Evolutionary conservation across 2,113 vertebrate species (phyloP).

Genomic region (Trachemys scripta): DNA sequence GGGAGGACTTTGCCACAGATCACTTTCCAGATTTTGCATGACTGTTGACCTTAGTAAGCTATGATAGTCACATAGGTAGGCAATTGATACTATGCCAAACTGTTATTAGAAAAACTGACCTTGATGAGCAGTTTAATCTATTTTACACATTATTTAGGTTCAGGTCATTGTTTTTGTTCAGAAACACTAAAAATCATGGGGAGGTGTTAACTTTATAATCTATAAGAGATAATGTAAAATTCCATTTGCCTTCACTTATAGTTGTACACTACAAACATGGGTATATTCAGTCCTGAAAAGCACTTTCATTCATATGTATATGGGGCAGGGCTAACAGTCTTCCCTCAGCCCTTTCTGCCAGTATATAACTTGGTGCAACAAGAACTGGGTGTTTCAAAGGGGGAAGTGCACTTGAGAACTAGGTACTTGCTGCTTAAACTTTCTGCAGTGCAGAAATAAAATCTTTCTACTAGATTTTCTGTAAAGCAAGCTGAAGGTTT

Average conservation of each 20-base stretch:
- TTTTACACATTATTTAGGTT: slow-evolving; percentile 5
- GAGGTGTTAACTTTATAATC: slow-evolving; percentile 53
- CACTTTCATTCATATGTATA: slow-evolving; percentile 13
- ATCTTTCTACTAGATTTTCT: neutral
- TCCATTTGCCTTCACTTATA: slow-evolving; percentile 75
- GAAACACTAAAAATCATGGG: slow-evolving; percentile 25
- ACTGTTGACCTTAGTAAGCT: slow-evolving; percentile 16
- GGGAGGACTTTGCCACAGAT: neutral
- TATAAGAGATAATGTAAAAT: slow-evolving; percentile 34
- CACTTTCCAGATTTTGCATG: neutral
- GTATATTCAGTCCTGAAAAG: slow-evolving; percentile 52
- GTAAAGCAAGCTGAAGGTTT: neutral
- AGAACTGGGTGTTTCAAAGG: neutral
- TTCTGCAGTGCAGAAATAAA: slow-evolving; percentile 20
- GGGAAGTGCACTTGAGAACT: neutral
- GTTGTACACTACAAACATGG: slow-evolving; percentile 53
- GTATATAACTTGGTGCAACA: slow-evolving; percentile 35
- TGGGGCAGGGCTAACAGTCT: slow-evolving; percentile 35
- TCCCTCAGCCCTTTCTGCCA: neutral
- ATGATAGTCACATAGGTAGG: slow-evolving; percentile 2
- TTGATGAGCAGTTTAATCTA: slow-evolving; percentile 1
- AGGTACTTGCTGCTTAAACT: neutral
- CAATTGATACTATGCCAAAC: neutral
- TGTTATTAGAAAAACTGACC: slow-evolving; percentile 10
- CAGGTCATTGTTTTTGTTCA: slow-evolving; percentile 39